Conservation (phyloP, 2,797 vertebrate genomes). For the Bradypus variegatus region DNA sequence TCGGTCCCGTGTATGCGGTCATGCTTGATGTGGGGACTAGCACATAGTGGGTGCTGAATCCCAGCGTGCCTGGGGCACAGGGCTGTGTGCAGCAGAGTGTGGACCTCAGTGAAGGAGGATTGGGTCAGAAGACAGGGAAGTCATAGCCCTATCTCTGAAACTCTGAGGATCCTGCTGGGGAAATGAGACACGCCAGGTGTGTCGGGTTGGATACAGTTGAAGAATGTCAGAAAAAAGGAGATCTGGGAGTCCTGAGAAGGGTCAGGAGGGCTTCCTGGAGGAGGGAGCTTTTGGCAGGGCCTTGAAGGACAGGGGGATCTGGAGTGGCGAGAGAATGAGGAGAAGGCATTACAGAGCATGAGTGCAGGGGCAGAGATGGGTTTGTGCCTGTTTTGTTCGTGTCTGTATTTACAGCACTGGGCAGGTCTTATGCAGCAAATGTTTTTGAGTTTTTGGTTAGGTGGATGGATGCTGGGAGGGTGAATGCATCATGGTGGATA, state of each 20-base stretch:
- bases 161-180: background rate
- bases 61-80: background rate
- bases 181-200: background rate
- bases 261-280: slow-evolving; percentile 7
- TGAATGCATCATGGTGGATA: background rate
- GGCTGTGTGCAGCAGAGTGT: background rate
- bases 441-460: background rate
- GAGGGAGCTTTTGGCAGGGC: background rate
- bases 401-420: background rate
- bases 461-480: background rate
- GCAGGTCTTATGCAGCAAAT: background rate
- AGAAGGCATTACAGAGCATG: background rate
- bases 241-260: background rate
- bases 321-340: background rate
- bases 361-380: background rate
- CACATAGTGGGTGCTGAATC: background rate
- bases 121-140: background rate
- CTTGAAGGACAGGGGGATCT: background rate
- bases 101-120: background rate
- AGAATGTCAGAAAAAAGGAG: background rate
- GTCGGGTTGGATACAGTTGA: too few species aligned
- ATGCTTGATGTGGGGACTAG: background rate
- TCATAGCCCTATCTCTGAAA: background rate
- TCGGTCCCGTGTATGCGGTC: background rate
- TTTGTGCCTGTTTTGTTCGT: background rate